These are phyloP conservation scores for Pegoplata infirma DNA, from an alignment of 2,888 invertebrate species.

Conservation along the genomic window DNA sequence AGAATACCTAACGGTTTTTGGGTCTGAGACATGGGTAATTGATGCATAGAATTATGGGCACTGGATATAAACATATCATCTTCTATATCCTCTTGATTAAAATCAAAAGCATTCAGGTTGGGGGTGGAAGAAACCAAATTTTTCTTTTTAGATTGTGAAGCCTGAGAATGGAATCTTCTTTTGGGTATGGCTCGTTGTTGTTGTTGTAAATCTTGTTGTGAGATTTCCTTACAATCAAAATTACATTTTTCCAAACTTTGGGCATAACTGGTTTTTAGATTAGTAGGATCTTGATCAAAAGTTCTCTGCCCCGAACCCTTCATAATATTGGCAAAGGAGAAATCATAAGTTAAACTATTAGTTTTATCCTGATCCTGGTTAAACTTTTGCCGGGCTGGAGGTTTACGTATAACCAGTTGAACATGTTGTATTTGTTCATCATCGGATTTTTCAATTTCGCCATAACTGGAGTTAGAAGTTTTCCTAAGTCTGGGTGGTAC, in stretches of 20 bases:
- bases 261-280: conserved; percentile 75
- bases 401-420: conserved; percentile 72
- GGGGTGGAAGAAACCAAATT: conserved; percentile 81
- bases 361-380: conserved; percentile 32
- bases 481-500: conserved; percentile 63
- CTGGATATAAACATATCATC: conserved; percentile 81
- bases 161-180: conserved; percentile 72
- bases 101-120: conserved; percentile 79
- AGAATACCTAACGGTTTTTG: conserved; percentile 79
- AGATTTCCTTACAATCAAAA: conserved; percentile 70
- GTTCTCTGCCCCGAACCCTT: conserved; percentile 69
- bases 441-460: conserved; percentile 34
- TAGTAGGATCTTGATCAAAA: conserved; percentile 78
- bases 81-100: conserved; percentile 72
- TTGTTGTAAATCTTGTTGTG: conserved; percentile 56
- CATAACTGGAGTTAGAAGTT: conserved; percentile 56
- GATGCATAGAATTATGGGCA: conserved; percentile 81
- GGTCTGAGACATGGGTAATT: conserved; percentile 73
- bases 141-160: conserved; percentile 69
- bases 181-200: conserved; percentile 67
- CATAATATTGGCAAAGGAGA: conserved; percentile 52
- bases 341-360: conserved; percentile 52
- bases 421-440: conserved; percentile 69
- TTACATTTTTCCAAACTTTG: conserved; percentile 77
- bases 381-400: conserved; percentile 68